Evolutionary conservation across 1,140 invertebrate species (phyloP), one percentile per base, ranked within the genome.

Genomic region (Atta cephalotes): DNA sequence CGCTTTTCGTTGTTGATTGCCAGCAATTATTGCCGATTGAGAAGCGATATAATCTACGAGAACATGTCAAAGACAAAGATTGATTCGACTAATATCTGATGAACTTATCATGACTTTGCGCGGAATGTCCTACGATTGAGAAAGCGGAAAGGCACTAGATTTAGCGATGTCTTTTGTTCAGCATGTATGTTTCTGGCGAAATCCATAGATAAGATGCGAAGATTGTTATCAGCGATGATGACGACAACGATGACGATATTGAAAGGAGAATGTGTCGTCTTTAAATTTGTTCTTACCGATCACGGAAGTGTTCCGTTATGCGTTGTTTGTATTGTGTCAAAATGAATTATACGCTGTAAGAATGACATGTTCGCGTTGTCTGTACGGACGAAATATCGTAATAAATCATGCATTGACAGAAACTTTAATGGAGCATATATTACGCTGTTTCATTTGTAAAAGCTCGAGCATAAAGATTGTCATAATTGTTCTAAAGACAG

Each of bases 331-430:
- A 74, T 84, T 84, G 70, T 82, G 68, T 74, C 70, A 51, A 74
- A 74, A 45, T 71, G 79, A 81, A 71, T 81, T 81, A 51, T 76
- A 60, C 53, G 68, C 45, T 84, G 68, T 84, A 62, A 84, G 39
- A n/a, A 63, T 62, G 80, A 63, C 56, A 74, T 71, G 18, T 74
- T 82, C 39, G 79, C 56, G 56, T 84, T 84, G 80, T 84, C 80
- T 84, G 80, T 84, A 74, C 80, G 80, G 80, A 84, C 39, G 68
- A 74, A 84, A 84, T 74, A 74, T 84, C 70, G 56, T 49, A 84
- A 62, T 84, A 84, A 84, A 74, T 84, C 25, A 71, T 74, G 56
- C 80, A 45, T 84, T 84, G 31, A 25, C 25, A 58, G 49, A 72
- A 72, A 72, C 62, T 18, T 21, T 12, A 7, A 71, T 49, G 31